Evolutionary conservation across 2,797 vertebrate species (phyloP).

Genomic region (Crenichthys baileyi): DNA sequence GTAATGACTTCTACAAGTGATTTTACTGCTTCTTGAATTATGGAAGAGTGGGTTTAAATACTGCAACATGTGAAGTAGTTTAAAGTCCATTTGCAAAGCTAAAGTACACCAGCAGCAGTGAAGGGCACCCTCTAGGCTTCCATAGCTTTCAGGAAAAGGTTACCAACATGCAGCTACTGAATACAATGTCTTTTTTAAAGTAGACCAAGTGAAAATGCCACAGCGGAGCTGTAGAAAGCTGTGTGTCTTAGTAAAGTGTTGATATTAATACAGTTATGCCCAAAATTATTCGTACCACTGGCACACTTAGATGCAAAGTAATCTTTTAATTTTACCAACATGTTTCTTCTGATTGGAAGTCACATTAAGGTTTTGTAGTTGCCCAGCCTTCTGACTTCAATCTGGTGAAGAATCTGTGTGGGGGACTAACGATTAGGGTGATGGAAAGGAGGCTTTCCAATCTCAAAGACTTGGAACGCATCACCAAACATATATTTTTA

Average conservation of each 20-base stretch:
- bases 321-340: background rate
- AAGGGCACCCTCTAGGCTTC: constrained; percentile 23
- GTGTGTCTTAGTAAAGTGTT: background rate
- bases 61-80: constrained; percentile 7
- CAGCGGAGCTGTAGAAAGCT: constrained; percentile 16
- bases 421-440: background rate
- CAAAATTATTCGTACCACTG: background rate
- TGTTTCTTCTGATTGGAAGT: background rate
- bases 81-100: constrained; percentile 22
- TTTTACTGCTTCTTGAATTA: constrained; percentile 11
- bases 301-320: background rate
- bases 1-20: constrained; percentile 11
- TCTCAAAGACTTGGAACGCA: background rate
- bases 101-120: constrained; percentile 7
- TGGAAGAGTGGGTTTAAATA: constrained; percentile 10
- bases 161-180: constrained; percentile 31
- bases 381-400: background rate
- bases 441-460: background rate
- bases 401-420: background rate
- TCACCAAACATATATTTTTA: background rate
- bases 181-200: constrained; percentile 33
- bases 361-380: background rate
- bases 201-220: constrained; percentile 46
- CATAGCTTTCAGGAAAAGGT: constrained; percentile 48
- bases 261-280: background rate